Evolutionary conservation across 2,888 invertebrate species (phyloP).

Genomic region (Latrodectus elegans): DNA sequence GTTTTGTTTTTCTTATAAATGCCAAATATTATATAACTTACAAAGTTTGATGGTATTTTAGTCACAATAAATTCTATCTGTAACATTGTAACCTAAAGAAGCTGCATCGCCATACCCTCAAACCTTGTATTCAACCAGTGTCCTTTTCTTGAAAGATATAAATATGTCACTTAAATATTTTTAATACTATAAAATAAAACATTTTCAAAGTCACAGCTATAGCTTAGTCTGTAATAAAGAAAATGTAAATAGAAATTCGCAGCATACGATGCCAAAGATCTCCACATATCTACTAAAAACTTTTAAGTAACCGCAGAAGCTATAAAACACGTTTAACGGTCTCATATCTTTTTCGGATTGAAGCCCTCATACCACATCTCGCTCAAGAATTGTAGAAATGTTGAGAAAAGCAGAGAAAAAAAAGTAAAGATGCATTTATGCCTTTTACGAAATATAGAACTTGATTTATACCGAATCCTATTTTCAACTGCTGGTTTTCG

Average conservation of each 20-base stretch:
- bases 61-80: no score
- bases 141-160: no score
- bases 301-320: slow-evolving; percentile 44
- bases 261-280: neutral
- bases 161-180: neutral
- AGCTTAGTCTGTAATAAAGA: neutral
- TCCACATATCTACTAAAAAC: neutral
- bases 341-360: slow-evolving; percentile 33
- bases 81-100: no score
- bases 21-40: no score
- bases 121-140: no score
- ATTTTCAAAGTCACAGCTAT: neutral
- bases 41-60: no score
- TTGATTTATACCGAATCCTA: slow-evolving; percentile 45
- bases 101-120: no score
- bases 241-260: neutral
- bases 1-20: no score
- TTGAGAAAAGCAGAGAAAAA: slow-evolving; percentile 6
- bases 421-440: slow-evolving; percentile 30
- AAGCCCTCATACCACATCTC: neutral
- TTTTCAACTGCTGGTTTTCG: slow-evolving; percentile 25
- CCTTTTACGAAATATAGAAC: slow-evolving; percentile 34
- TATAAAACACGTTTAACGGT: slow-evolving; percentile 54
- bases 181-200: neutral
- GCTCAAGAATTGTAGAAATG: slow-evolving; percentile 29